phyloP scores from a whole-genome alignment of 2,888 invertebrate genomes.

The Arrhopalites spinosus region DNA sequence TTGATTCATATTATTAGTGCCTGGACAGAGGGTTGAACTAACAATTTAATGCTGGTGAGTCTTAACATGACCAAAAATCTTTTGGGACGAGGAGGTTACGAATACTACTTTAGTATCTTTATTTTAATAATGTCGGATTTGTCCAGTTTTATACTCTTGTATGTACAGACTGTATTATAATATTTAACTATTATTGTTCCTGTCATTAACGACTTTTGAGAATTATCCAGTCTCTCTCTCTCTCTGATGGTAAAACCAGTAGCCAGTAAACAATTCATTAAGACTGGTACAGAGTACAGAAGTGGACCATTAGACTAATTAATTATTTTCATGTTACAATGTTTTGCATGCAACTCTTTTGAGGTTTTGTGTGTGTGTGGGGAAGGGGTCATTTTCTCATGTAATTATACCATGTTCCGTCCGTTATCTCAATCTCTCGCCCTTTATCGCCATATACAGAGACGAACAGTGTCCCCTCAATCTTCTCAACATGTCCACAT shows the following conservation, averaged over 20 bases:
- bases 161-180: neutral
- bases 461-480: too few relatives aligned
- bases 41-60: too few relatives aligned
- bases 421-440: too few relatives aligned
- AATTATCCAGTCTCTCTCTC: neutral
- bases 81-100: too few relatives aligned
- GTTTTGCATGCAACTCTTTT: too few relatives aligned
- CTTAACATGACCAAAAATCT: too few relatives aligned
- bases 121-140: neutral
- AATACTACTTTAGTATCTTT: neutral
- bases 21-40: too few relatives aligned
- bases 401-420: neutral
- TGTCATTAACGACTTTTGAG: neutral
- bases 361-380: neutral
- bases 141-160: neutral
- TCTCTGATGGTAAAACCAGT: neutral
- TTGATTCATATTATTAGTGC: too few relatives aligned
- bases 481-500: too few relatives aligned
- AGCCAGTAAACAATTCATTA: constrained; percentile 1
- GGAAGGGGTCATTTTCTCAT: neutral
- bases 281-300: neutral
- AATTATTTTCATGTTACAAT: constrained; percentile 12
- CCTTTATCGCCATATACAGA: too few relatives aligned
- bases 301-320: neutral
- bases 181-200: neutral